These are phyloP conservation scores for Pediacus dermestoides DNA, from an alignment of 2,888 invertebrate genomes.

Conservation along the genomic window DNA sequence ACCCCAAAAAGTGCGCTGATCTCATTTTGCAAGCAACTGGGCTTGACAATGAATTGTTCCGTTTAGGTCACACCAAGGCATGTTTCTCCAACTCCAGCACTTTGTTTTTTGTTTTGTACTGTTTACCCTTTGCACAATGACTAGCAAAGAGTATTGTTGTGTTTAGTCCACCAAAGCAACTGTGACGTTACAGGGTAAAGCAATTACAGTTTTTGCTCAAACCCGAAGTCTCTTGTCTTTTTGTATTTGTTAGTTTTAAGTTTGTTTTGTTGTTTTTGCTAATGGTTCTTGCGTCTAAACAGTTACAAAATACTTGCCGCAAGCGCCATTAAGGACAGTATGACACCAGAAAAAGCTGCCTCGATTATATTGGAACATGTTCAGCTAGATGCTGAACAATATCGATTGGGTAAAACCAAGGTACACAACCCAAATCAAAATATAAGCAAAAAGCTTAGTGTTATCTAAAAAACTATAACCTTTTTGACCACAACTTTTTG, in stretches of 20 bases:
- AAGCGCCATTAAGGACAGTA: conserved; percentile 72
- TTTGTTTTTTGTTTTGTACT: conserved; percentile 24
- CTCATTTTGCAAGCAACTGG: conserved; percentile 77
- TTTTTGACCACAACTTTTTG: too few relatives aligned
- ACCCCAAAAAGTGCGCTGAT: conserved; percentile 79
- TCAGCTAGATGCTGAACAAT: conserved; percentile 89
- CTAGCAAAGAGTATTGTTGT: conserved; percentile 1
- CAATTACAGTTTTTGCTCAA: not conserved
- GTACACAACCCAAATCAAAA: conserved; percentile 62
- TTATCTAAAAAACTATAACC: too few relatives aligned
- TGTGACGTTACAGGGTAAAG: too few relatives aligned
- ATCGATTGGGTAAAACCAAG: conserved; percentile 93
- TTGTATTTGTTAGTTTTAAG: conserved; percentile 6
- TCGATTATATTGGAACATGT: conserved; percentile 77
- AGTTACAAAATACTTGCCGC: conserved; percentile 99
- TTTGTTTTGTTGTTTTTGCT: conserved; percentile 13
- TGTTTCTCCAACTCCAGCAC: conserved; percentile 51
- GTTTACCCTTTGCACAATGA: not conserved
- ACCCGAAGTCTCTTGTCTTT: conserved; percentile 2
- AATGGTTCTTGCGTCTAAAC: conserved; percentile 45
- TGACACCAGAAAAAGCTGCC: conserved; percentile 73
- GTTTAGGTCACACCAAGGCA: conserved; percentile 99
- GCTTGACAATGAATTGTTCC: conserved; percentile 88
- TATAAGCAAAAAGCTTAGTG: too few relatives aligned
- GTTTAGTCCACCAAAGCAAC: conserved; percentile 1